Base-by-base conservation (phyloP, 2,888 invertebrate genomes). In the Ophion slaviceki region DNA sequence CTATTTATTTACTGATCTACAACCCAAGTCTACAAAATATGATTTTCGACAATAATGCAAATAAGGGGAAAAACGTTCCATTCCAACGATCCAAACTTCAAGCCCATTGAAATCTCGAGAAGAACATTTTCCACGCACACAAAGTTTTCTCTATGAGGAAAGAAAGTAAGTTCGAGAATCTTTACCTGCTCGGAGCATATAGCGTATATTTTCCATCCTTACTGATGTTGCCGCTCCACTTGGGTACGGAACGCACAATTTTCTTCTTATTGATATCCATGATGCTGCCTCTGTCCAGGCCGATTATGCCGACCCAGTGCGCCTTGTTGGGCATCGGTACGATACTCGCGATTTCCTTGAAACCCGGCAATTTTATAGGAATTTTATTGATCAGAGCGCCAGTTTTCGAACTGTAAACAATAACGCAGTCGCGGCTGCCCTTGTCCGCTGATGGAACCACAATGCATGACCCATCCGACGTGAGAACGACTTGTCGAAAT, bases 221-320 rank as follows among this genome's bases (percentile, higher is more conserved):
- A 0, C 98, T 98, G 89, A 98, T 96, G 76, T 96, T 96, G 0
- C 99, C 99, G 88, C 98, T 98, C 99, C 99, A 99, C 90, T 98
- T 97, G 0, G 97, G 96, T 17, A 99, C 96, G 0, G 97, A 96
- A 76, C 98, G 95, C n/a, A 99, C 95, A 87, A 98, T 96, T 90
- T 97, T 97, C 91, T 98, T 99, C 24, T 96, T 97, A 92, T 97
- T 97, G 85, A 99, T 97, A 91, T 99, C 99, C 89, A 99, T 95
- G 62, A 99, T 97, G 86, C 97, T 97, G 14, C 97, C 97, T 93
- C 98, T 99, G 90, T 99, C 99, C 10, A 96, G 96, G 77, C 98
- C 98, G 4, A 99, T 97, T 0, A 99, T 96, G 0, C 98, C 98
- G 7, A 99, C 96, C 95, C 98, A 97, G 85, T 97, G 96, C 0